Percentiles rank a stretch among this genome's conserved stretches.
Conservation (phyloP, 2,113 vertebrate species). For the Aegotheles bennettii region DNA sequence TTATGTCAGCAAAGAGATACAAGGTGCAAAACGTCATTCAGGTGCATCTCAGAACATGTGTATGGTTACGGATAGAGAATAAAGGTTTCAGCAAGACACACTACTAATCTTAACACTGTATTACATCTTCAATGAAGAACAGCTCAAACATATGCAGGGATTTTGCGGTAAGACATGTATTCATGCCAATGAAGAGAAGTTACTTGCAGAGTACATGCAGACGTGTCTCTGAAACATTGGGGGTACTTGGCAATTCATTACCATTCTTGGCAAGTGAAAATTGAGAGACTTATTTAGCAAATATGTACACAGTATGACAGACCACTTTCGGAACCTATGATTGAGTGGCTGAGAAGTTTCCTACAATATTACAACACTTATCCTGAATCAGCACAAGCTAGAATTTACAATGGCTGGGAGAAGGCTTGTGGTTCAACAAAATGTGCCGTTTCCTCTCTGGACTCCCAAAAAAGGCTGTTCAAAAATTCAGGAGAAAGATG, state of each 20-base stretch:
- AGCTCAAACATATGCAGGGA: not conserved
- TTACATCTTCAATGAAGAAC: not conserved
- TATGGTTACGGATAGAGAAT: not conserved
- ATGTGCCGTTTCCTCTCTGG: not conserved
- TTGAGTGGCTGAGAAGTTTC: not conserved
- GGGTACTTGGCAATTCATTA: not conserved
- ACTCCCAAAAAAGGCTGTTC: not conserved
- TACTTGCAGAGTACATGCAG: not conserved
- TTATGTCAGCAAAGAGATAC: not conserved
- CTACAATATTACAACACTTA: not conserved
- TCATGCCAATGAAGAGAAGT: not conserved
- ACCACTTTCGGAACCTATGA: not conserved
- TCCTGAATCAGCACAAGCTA: not conserved
- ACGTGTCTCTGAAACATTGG: fast-evolving
- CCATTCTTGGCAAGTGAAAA: not conserved
- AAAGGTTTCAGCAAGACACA: not conserved
- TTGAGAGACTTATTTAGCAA: not conserved
- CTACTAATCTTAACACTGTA: not conserved
- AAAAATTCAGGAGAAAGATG: not conserved
- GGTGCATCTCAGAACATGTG: fast-evolving
- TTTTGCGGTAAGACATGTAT: not conserved
- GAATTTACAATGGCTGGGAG: not conserved
- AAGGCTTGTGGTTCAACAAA: not conserved
- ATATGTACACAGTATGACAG: not conserved
- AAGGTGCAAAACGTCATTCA: not conserved